Conservation (phyloP, 2,797 vertebrate species). For the Psittacula echo region DNA sequence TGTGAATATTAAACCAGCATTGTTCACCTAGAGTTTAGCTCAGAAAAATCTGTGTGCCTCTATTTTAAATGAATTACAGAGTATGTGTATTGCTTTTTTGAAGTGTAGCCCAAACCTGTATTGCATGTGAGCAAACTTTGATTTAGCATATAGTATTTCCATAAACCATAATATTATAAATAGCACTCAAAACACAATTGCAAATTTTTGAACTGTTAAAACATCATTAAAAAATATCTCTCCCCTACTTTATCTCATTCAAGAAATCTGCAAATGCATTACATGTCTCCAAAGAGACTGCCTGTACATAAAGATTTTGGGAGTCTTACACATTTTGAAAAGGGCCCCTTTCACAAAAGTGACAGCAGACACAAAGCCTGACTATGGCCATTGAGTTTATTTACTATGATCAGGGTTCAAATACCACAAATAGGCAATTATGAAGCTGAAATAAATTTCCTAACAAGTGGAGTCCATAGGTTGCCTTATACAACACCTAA, state of each 20-base stretch:
- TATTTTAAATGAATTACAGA: neutral
- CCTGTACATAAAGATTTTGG: neutral
- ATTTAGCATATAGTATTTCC: neutral
- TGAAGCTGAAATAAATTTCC: neutral
- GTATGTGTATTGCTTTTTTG: neutral
- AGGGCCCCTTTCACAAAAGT: neutral
- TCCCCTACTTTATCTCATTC: neutral
- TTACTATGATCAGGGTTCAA: neutral
- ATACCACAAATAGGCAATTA: neutral
- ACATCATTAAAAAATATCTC: neutral
- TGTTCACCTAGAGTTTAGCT: conserved; percentile 9
- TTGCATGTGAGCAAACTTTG: neutral
- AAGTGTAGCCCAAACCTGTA: neutral
- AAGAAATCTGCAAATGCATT: neutral
- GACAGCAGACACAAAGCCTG: neutral
- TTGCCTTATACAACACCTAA: neutral
- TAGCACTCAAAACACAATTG: neutral
- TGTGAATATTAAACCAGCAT: conserved; percentile 32
- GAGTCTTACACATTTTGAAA: neutral
- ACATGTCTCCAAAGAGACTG: neutral
- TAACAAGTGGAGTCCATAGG: neutral
- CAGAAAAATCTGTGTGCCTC: neutral
- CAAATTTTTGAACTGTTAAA: neutral
- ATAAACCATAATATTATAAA: neutral
- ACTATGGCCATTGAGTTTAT: neutral